phyloP scores from a whole-genome alignment of 2,888 invertebrate species.

The Rotaria sp. region DNA sequence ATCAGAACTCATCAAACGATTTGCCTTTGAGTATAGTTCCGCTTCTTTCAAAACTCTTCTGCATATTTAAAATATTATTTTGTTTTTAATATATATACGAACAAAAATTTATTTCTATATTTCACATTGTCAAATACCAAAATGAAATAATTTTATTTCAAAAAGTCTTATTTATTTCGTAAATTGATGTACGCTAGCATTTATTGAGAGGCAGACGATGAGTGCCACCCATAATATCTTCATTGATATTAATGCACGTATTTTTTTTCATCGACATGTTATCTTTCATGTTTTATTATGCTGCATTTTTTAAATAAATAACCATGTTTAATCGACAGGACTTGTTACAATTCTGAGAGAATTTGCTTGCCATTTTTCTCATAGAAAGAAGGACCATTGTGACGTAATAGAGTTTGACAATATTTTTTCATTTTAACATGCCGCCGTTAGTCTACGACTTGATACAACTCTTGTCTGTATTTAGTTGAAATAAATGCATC shows the following conservation, averaged over 20 bases:
- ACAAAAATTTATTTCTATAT: too few species aligned
- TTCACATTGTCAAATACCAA: too few species aligned
- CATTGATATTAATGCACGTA: not conserved
- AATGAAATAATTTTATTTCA: too few species aligned
- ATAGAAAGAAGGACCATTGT: not conserved
- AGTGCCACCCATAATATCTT: too few species aligned
- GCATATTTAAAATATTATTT: too few species aligned
- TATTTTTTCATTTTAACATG: not conserved
- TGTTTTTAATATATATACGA: too few species aligned
- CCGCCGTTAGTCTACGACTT: not conserved
- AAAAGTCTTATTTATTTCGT: too few species aligned
- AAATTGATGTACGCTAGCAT: too few species aligned
- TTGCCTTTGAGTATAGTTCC: too few species aligned
- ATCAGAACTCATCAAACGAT: too few species aligned
- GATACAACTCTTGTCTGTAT: not conserved
- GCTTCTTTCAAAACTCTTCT: too few species aligned
- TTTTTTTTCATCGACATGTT: not conserved
- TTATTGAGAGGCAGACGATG: too few species aligned
- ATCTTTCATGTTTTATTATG: not conserved
- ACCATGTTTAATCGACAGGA: not conserved
- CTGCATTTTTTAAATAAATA: not conserved
- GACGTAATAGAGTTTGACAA: not conserved
- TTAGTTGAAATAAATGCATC: not conserved
- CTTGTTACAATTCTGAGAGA: not conserved
- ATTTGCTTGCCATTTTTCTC: not conserved